These are phyloP conservation scores for Austrofundulus limnaeus DNA, from an alignment of 2,113 vertebrate genomes.

Conservation along the genomic window DNA sequence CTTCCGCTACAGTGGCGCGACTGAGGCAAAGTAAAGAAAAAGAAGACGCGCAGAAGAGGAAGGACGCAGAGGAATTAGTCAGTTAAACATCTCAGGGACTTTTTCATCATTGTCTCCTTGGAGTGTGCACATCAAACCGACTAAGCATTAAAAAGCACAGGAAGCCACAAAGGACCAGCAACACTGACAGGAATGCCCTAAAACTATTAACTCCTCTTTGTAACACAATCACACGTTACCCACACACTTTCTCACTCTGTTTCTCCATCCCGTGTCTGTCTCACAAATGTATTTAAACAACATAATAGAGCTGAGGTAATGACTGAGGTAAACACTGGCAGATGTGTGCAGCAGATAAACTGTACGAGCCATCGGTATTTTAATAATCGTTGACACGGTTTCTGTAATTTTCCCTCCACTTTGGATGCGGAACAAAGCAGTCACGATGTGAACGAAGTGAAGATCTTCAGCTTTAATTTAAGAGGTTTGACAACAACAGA, in stretches of 20 bases:
- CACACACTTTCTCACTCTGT: conserved; percentile 15
- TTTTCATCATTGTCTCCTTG: conserved; percentile 48
- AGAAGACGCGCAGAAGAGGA: conserved; percentile 47
- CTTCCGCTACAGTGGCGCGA: conserved; percentile 53
- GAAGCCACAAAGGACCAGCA: conserved; percentile 64
- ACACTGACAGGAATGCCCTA: conserved; percentile 69
- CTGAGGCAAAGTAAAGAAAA: conserved; percentile 41
- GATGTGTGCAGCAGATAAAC: conserved; percentile 13
- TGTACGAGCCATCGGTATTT: not conserved
- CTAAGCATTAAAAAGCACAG: conserved; percentile 51
- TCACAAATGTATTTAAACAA: conserved; percentile 14
- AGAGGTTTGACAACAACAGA: not conserved
- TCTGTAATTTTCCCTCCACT: not conserved
- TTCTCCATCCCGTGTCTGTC: conserved; percentile 26
- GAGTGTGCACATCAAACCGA: conserved; percentile 61
- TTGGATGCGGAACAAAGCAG: conserved; percentile 8
- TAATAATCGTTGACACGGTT: conserved; percentile 5
- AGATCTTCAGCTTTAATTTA: not conserved
- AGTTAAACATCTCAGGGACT: conserved; percentile 73
- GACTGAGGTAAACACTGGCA: conserved; percentile 13
- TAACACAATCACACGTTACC: conserved; percentile 16
- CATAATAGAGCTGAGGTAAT: conserved; percentile 19
- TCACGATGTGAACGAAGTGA: not conserved
- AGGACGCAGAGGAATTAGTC: conserved; percentile 55
- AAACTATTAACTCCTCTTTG: conserved; percentile 55